These are phyloP conservation scores for Pristionchus arcanus DNA, from an alignment of 2,888 invertebrate species.

Conservation along the genomic window DNA sequence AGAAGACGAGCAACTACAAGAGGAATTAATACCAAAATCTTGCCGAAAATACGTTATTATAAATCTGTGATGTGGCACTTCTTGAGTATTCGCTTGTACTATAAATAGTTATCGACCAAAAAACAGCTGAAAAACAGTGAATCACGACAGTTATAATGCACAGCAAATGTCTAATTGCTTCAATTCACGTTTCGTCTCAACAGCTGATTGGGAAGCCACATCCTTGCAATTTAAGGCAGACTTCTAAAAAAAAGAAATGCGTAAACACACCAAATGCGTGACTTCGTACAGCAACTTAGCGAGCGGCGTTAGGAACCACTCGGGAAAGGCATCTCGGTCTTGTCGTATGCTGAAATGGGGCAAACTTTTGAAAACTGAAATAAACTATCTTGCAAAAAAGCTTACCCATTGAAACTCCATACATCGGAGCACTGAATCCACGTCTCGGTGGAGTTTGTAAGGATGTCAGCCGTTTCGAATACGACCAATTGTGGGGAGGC, in stretches of 20 bases:
- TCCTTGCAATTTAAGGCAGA: not conserved
- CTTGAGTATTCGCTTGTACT: not conserved
- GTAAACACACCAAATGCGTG: slow-evolving; percentile 68
- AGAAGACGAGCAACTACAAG: slow-evolving; percentile 76
- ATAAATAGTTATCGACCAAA: not conserved
- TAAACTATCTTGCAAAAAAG: not conserved
- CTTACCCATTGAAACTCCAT: not conserved
- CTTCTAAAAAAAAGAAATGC: not conserved
- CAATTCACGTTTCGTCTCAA: not conserved
- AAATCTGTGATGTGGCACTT: not conserved
- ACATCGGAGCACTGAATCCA: slow-evolving; percentile 47
- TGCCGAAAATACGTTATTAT: too few relatives aligned
- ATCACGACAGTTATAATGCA: not conserved
- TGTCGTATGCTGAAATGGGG: not conserved
- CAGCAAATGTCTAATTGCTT: not conserved
- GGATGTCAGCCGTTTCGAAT: not conserved
- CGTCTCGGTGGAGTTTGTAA: not conserved
- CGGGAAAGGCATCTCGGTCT: not conserved
- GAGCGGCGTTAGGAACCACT: slow-evolving; percentile 46
- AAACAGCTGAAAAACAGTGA: not conserved
- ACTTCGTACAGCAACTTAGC: slow-evolving; percentile 70
- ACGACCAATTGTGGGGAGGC: slow-evolving; percentile 73
- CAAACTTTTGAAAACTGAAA: not conserved
- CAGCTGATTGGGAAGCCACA: not conserved
- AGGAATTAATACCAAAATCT: too few relatives aligned